These are phyloP conservation scores for Philaenus spumarius DNA, from an alignment of 1,140 invertebrate species.

Conservation along the genomic window DNA sequence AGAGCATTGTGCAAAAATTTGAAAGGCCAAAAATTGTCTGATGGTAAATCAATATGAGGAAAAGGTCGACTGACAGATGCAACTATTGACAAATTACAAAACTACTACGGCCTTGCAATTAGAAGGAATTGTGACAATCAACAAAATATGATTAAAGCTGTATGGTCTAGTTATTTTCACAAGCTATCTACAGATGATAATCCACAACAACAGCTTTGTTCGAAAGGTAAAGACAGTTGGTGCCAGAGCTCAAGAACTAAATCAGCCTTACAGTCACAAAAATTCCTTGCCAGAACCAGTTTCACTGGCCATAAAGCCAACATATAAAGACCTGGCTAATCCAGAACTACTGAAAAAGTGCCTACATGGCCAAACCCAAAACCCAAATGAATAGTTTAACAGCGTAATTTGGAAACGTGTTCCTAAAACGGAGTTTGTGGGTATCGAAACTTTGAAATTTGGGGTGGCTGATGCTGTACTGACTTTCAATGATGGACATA, in stretches of 20 bases:
- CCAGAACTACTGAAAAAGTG: conserved; percentile 26
- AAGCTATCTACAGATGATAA: conserved; percentile 33
- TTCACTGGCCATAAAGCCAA: conserved; percentile 15
- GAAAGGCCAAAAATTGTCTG: conserved; percentile 14
- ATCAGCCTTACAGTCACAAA: too few species aligned
- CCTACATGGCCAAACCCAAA: conserved; percentile 28
- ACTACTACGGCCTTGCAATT: too few species aligned
- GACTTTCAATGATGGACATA: conserved; percentile 9
- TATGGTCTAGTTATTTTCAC: conserved; percentile 34
- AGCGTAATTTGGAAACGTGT: conserved; percentile 27
- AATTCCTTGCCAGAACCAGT: too few species aligned
- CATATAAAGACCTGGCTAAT: conserved; percentile 27
- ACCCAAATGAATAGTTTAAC: conserved; percentile 28
- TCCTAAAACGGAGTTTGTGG: conserved; percentile 23
- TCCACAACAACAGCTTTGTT: conserved; percentile 32
- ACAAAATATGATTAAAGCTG: conserved; percentile 33
- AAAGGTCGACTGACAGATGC: conserved; percentile 28
- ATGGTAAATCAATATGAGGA: conserved; percentile 22
- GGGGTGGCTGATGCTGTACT: conserved; percentile 6
- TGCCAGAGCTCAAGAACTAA: conserved; percentile 20
- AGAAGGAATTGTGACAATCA: too few species aligned
- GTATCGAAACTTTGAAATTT: conserved; percentile 3
- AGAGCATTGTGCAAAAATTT: conserved; percentile 16
- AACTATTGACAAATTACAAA: conserved; percentile 31
- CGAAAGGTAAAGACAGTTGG: conserved; percentile 28